Evolutionary conservation across 1,140 invertebrate genomes (phyloP).

Genomic region (Pachypsylla venusta): DNA sequence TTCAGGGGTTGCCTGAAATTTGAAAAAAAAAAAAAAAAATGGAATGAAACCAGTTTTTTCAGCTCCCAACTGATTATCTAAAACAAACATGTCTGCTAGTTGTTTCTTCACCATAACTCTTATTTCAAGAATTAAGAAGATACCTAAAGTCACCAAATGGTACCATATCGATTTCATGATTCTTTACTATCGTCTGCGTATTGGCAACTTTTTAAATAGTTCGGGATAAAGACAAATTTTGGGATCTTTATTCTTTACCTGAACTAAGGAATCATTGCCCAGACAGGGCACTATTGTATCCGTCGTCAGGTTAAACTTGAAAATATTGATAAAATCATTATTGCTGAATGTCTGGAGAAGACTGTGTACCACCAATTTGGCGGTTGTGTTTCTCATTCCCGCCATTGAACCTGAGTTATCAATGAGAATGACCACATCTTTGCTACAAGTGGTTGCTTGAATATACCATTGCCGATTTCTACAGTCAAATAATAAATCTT

Average conservation of each 20-base stretch:
- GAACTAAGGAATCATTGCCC: constrained; percentile 53
- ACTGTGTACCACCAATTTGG: constrained; percentile 60
- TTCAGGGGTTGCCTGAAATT: constrained; percentile 65
- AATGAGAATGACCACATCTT: constrained; percentile 90
- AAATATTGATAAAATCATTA: constrained; percentile 93
- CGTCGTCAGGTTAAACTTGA: constrained; percentile 51
- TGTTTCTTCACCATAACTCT: too few relatives aligned
- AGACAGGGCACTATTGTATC: constrained; percentile 64
- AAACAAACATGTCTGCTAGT: constrained; percentile 10
- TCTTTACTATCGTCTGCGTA: too few relatives aligned
- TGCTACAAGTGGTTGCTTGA: constrained; percentile 90
- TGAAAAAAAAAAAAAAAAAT: constrained; percentile 7
- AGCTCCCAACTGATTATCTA: neutral
- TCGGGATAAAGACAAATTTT: neutral
- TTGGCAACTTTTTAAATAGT: neutral
- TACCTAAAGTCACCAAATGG: too few relatives aligned
- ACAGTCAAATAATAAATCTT: constrained; percentile 64
- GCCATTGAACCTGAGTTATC: constrained; percentile 97
- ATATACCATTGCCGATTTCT: constrained; percentile 86
- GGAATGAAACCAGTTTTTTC: neutral
- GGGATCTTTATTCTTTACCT: constrained; percentile 26
- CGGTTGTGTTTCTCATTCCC: constrained; percentile 63
- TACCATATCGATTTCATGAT: too few relatives aligned
- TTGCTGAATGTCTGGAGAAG: constrained; percentile 93
- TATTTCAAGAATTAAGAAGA: too few relatives aligned